Conservation (phyloP, 2,113 vertebrate genomes). For the Nannobrachium achirus region DNA sequence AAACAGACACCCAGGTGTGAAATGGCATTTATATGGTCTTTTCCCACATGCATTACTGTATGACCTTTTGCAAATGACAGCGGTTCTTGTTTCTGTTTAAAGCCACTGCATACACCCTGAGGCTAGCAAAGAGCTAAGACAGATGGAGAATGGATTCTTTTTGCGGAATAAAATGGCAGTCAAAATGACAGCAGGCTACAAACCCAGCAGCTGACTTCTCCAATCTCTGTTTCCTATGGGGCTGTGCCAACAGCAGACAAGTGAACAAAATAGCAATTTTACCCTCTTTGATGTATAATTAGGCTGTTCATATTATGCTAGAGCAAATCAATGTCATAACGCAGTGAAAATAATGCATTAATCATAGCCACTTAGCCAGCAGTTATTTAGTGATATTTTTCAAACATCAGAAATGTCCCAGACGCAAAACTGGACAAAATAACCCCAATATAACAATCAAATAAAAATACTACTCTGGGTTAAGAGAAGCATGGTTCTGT, state of each 20-base stretch:
- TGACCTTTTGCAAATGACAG: slow-evolving; percentile 61
- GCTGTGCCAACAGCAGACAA: slow-evolving; percentile 9
- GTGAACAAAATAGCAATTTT: slow-evolving; percentile 9
- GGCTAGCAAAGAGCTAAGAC: slow-evolving; percentile 29
- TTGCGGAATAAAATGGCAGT: slow-evolving; percentile 37
- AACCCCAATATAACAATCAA: not conserved
- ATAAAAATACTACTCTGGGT: too few relatives aligned
- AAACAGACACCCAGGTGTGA: slow-evolving; percentile 37
- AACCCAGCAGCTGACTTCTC: slow-evolving; percentile 29
- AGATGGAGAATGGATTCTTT: slow-evolving; percentile 13
- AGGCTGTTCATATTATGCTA: not conserved
- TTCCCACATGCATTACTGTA: slow-evolving; percentile 43
- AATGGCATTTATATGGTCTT: slow-evolving; percentile 34
- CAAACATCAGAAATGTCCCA: too few relatives aligned
- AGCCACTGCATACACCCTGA: slow-evolving; percentile 31
- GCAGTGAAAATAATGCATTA: not conserved
- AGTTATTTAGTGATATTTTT: too few relatives aligned
- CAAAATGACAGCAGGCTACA: slow-evolving; percentile 28
- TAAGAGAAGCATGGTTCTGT: not conserved
- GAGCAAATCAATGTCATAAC: not conserved
- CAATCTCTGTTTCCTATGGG: slow-evolving; percentile 19
- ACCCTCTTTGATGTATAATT: not conserved
- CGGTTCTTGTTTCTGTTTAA: slow-evolving; percentile 28
- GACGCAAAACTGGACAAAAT: not conserved
- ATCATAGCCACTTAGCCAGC: too few relatives aligned